These are phyloP conservation scores for Bombus huntii DNA, from an alignment of 1,140 invertebrate species.

Conservation along the genomic window DNA sequence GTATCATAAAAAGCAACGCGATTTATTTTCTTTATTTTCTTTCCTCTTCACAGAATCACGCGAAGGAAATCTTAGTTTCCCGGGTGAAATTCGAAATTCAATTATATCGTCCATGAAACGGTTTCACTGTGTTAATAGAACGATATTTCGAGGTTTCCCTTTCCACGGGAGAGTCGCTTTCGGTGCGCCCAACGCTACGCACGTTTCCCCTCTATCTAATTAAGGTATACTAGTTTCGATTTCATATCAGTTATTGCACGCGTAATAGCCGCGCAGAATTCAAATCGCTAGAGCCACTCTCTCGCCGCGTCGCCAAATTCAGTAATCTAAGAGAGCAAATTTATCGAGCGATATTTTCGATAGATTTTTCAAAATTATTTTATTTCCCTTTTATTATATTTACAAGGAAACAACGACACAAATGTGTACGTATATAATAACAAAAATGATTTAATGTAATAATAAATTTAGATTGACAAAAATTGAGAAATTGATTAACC, in stretches of 20 bases:
- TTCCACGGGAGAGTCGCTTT: conserved; percentile 3
- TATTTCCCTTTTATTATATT: not conserved
- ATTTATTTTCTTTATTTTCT: not conserved
- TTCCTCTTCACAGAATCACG: not conserved
- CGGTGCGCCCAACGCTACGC: not conserved
- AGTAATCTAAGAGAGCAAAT: not conserved
- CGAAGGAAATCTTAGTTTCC: not conserved
- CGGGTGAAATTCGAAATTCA: conserved; percentile 43
- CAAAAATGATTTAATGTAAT: not conserved
- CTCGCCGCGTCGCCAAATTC: not conserved
- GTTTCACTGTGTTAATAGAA: conserved; percentile 50
- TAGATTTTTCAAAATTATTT: not conserved
- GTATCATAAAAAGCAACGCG: not conserved
- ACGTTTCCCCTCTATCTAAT: conserved; percentile 56
- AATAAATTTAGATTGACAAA: too few relatives aligned
- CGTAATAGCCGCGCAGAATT: conserved; percentile 38
- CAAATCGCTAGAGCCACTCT: not conserved
- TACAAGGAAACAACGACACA: too few relatives aligned
- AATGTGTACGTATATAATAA: too few relatives aligned
- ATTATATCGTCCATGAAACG: conserved; percentile 20
- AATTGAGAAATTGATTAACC: too few relatives aligned
- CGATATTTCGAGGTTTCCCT: conserved; percentile 49
- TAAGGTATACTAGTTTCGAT: conserved; percentile 68
- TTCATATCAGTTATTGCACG: conserved; percentile 59
- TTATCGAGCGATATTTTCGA: not conserved